These are phyloP conservation scores for Ornithoptera priamus DNA, from an alignment of 2,888 invertebrate species.

Conservation along the genomic window DNA sequence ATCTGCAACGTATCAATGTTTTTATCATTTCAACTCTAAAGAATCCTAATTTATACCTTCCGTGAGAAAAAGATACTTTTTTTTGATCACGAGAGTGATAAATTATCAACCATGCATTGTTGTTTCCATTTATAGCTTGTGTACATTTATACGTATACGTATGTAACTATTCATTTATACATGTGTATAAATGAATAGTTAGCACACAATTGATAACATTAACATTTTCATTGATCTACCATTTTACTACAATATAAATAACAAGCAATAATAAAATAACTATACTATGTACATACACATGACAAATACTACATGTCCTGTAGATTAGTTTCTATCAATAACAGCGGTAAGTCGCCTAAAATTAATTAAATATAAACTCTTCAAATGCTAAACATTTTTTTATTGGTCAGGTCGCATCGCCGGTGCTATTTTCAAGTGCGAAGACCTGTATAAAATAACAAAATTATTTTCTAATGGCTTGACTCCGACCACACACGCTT, in stretches of 20 bases:
- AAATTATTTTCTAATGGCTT: neutral
- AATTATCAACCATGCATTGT: slow-evolving; percentile 59
- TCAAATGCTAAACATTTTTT: slow-evolving; percentile 15
- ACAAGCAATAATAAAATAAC: neutral
- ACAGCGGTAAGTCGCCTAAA: too few species aligned
- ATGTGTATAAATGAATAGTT: slow-evolving; percentile 42
- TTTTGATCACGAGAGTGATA: slow-evolving; percentile 11
- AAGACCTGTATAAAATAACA: neutral
- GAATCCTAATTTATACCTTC: slow-evolving; percentile 56
- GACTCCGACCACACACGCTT: slow-evolving; percentile 64
- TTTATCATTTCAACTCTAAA: slow-evolving; percentile 57
- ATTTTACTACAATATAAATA: slow-evolving; percentile 10
- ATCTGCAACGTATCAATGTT: slow-evolving; percentile 57
- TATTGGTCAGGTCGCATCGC: neutral
- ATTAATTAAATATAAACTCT: too few species aligned
- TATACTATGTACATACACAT: too few species aligned
- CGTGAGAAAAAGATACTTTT: slow-evolving; percentile 10
- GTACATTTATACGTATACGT: too few species aligned
- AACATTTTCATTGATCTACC: slow-evolving; percentile 68
- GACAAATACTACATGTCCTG: too few species aligned
- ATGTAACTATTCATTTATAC: too few species aligned
- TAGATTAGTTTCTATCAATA: too few species aligned
- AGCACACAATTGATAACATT: slow-evolving; percentile 72
- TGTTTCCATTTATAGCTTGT: slow-evolving; percentile 54
- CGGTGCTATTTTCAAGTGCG: too few species aligned